These are phyloP conservation scores for Sitobion miscanthi DNA, from an alignment of 1,140 invertebrate species.

Conservation along the genomic window DNA sequence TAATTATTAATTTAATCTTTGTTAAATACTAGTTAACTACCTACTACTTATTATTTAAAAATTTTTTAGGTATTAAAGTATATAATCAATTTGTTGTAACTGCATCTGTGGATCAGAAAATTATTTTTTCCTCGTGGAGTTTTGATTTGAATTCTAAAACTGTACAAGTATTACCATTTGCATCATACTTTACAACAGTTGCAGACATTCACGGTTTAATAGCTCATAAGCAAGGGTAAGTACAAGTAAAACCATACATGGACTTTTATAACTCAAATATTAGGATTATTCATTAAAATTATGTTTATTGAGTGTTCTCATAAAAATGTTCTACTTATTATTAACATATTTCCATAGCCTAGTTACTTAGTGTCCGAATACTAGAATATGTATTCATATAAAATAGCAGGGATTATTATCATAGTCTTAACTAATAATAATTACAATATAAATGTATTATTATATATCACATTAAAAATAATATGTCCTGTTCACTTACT, in stretches of 20 bases:
- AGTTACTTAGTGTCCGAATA: background rate
- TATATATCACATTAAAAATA: too few relatives aligned
- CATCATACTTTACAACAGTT: constrained; percentile 52
- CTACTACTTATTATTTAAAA: background rate
- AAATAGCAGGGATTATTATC: too few relatives aligned
- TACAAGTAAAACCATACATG: background rate
- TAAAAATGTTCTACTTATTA: background rate
- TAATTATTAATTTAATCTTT: background rate
- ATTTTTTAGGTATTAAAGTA: constrained; percentile 19
- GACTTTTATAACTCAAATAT: background rate
- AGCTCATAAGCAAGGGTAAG: constrained; percentile 32
- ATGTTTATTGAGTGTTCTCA: background rate
- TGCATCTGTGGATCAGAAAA: constrained; percentile 51
- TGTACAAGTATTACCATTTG: constrained; percentile 5
- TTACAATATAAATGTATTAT: too few relatives aligned
- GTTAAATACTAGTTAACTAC: background rate
- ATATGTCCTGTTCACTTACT: too few relatives aligned
- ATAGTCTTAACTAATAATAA: too few relatives aligned
- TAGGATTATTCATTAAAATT: background rate
- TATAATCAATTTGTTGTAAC: constrained; percentile 27
- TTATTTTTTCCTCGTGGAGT: constrained; percentile 48
- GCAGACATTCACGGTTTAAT: constrained; percentile 49
- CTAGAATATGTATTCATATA: too few relatives aligned
- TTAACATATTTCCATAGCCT: background rate
- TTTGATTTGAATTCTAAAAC: constrained; percentile 11